Percentiles rank a stretch among this genome's conserved stretches.
These are phyloP conservation scores for Coracopsis vasa DNA, from an alignment of 2,113 vertebrate species.

Conservation along the genomic window DNA sequence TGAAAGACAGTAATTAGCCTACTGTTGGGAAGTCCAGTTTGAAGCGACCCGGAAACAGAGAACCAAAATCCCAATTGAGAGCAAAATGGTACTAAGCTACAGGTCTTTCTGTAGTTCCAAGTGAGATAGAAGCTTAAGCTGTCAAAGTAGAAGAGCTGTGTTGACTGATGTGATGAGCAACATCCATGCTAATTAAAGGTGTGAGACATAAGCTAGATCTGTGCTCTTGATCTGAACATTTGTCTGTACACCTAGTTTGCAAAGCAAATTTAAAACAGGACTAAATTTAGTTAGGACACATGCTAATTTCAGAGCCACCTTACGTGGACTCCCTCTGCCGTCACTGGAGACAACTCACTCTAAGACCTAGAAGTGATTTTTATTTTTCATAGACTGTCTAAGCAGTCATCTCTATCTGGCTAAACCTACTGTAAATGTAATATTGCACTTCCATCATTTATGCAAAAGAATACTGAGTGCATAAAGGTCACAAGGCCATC, in stretches of 20 bases:
- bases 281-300: neutral
- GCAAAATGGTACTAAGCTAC: neutral
- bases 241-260: neutral
- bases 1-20: neutral
- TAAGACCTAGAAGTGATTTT: neutral
- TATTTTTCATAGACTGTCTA: neutral
- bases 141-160: neutral
- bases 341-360: neutral
- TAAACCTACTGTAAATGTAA: neutral
- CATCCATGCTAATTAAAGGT: neutral
- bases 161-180: neutral
- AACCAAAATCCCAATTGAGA: neutral
- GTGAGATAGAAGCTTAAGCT: neutral
- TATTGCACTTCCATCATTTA: neutral
- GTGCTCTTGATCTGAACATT: neutral
- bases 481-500: neutral
- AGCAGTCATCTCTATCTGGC: neutral
- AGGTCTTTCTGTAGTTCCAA: neutral
- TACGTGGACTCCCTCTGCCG: neutral
- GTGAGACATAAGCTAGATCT: neutral
- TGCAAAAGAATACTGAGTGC: neutral
- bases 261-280: neutral
- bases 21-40: neutral
- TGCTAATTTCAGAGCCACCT: neutral
- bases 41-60: neutral